Evolutionary conservation across 2,797 vertebrate species (phyloP), one percentile per base, ranked within the genome.

Genomic region (Gila robusta): DNA sequence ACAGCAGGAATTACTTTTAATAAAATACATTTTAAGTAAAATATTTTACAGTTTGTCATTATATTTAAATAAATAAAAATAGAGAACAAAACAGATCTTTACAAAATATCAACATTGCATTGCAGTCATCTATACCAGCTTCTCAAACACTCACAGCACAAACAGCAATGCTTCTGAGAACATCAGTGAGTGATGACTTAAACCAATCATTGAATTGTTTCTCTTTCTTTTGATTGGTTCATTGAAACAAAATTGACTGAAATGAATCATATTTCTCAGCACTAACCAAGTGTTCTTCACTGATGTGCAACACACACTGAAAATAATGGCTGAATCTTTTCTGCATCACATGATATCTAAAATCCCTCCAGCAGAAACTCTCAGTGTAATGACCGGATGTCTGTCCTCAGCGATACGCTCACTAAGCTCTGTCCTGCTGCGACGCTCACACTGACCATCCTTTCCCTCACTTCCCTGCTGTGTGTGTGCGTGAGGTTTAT

Each of bases 271-370:
- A 81, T 21, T 81, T 69, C 62, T 35, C 62, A 69, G 19, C 10
- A 2, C 19, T 69, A 69, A 69, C 28, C 64, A 81, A 66, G 59
- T 28, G 41, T 66, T 66, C 64, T 49, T 81, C 12, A 52, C 10
- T 4, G 79, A 81, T 54, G 64, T 54, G 79, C 52, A 69, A n/a
- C 62, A n/a, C 35, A 21, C 47, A 71, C 23, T 81, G 28, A 56
- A 54, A 82, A 62, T 12, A 73, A 62, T 16, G 2, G 11, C 26
- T 14, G 54, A 32, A 62, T 44, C 6, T 28, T 35, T 44, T 56
- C n/a, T 41, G 39, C 6, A 16, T 26, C 39, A n/a, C 56, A 72
- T 59, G 37, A 44, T 62, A 9, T 74, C 54, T 44, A 7, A 62
- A 32, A 62, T 47, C 19, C 26, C 39, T 47, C 35, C n/a, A 14